Percentiles rank a stretch among this genome's conserved stretches.
These are phyloP conservation scores for Ianthella basta DNA, from an alignment of 37 sponge, comb jelly and placozoan genomes.

Conservation along the genomic window DNA sequence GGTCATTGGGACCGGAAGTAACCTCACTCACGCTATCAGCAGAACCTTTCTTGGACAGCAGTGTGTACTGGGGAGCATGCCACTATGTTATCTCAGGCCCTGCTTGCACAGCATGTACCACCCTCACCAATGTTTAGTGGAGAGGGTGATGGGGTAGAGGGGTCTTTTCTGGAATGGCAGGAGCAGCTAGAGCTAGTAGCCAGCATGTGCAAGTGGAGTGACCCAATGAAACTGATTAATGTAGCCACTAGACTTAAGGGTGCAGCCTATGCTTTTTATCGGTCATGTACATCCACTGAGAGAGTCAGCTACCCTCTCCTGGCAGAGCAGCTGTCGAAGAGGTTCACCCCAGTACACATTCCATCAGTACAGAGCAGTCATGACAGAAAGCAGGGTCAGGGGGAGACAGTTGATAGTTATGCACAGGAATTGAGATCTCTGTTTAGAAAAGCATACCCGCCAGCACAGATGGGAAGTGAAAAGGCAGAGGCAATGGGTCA, in stretches of 20 bases:
- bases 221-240: not conserved
- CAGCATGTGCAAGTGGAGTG: too few relatives aligned
- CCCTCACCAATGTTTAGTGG: not conserved
- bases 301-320: not conserved
- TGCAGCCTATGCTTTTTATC: not conserved
- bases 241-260: not conserved
- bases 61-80: not conserved
- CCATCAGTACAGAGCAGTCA: not conserved
- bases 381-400: not conserved
- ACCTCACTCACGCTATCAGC: not conserved
- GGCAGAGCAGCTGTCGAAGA: not conserved
- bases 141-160: not conserved
- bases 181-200: not conserved
- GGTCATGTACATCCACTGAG: not conserved
- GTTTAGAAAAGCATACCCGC: not conserved
- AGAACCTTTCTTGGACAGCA: not conserved
- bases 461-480: not conserved
- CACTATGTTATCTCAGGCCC: not conserved
- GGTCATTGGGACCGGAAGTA: not conserved
- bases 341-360: not conserved
- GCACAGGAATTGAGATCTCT: not conserved
- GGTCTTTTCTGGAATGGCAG: too few relatives aligned
- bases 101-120: not conserved
- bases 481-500: not conserved
- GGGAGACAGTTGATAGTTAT: not conserved